Evolutionary conservation across 2,888 invertebrate genomes (phyloP).

Genomic region (Orthosia incerta): DNA sequence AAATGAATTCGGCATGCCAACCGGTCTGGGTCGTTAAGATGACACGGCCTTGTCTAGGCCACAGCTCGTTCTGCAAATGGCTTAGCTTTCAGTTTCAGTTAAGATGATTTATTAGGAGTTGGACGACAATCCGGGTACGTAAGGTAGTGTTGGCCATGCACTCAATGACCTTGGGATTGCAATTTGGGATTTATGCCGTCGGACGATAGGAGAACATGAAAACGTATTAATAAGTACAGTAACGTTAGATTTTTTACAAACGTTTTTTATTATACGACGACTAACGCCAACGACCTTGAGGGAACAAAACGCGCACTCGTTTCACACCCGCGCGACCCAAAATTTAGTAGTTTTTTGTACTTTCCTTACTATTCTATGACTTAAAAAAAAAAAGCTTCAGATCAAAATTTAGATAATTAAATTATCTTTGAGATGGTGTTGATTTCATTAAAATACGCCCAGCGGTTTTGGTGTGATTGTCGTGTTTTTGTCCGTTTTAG

Average conservation of each 20-base stretch:
- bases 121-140: slow-evolving; percentile 33
- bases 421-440: too few species aligned
- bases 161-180: slow-evolving; percentile 35
- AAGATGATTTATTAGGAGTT: slow-evolving; percentile 56
- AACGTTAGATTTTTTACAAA: background rate
- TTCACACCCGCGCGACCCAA: too few species aligned
- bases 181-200: background rate
- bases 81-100: slow-evolving; percentile 43
- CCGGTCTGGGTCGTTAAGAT: slow-evolving; percentile 45
- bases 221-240: background rate
- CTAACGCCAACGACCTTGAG: too few species aligned
- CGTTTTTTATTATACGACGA: too few species aligned
- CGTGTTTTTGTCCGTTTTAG: too few species aligned
- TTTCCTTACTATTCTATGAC: too few species aligned
- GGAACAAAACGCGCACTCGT: too few species aligned
- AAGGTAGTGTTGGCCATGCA: slow-evolving; percentile 31
- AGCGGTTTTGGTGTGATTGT: too few species aligned
- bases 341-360: too few species aligned
- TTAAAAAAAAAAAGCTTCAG: too few species aligned
- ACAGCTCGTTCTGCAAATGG: slow-evolving; percentile 50
- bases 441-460: too few species aligned
- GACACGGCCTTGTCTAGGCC: slow-evolving; percentile 46
- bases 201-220: background rate
- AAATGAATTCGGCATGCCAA: slow-evolving; percentile 46
- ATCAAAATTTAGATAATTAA: too few species aligned